Evolutionary conservation across 1,140 invertebrate species (phyloP).

Genomic region (Drosophila ercepeae): DNA sequence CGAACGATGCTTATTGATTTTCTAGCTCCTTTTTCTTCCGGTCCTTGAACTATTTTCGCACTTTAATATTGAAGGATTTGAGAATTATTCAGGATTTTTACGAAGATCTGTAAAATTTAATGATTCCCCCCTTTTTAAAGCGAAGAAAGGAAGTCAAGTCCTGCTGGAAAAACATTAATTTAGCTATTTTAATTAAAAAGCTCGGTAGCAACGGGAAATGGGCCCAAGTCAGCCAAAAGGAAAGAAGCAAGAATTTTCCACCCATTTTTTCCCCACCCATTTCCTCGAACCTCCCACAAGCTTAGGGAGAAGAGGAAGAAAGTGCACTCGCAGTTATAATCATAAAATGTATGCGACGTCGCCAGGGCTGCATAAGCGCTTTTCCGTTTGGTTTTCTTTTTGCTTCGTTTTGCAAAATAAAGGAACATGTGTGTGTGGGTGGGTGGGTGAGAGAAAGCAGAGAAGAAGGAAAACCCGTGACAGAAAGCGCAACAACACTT

Average conservation of each 20-base stretch:
- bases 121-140: too few species aligned
- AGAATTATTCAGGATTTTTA: too few species aligned
- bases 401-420: constrained; percentile 19
- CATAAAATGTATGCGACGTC: constrained; percentile 78
- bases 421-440: constrained; percentile 8
- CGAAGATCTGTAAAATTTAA: too few species aligned
- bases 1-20: constrained; percentile 61
- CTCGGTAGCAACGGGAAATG: constrained; percentile 36
- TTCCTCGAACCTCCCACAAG: constrained; percentile 8
- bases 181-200: constrained; percentile 78
- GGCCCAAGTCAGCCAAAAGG: constrained; percentile 12
- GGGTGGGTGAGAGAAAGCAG: not conserved
- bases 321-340: constrained; percentile 63
- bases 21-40: constrained; percentile 2
- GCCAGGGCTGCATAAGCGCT: constrained; percentile 33
- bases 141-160: constrained; percentile 4
- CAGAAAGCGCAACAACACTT: constrained; percentile 48
- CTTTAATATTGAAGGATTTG: constrained; percentile 60
- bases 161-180: constrained; percentile 62
- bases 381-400: not conserved
- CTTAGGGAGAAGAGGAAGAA: constrained; percentile 20
- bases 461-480: not conserved
- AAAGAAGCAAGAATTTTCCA: constrained; percentile 11
- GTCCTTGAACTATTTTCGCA: constrained; percentile 69
- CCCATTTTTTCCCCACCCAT: constrained; percentile 8